phyloP scores from a whole-genome alignment of 2,797 vertebrate species.

The Semotilus atromaculatus region DNA sequence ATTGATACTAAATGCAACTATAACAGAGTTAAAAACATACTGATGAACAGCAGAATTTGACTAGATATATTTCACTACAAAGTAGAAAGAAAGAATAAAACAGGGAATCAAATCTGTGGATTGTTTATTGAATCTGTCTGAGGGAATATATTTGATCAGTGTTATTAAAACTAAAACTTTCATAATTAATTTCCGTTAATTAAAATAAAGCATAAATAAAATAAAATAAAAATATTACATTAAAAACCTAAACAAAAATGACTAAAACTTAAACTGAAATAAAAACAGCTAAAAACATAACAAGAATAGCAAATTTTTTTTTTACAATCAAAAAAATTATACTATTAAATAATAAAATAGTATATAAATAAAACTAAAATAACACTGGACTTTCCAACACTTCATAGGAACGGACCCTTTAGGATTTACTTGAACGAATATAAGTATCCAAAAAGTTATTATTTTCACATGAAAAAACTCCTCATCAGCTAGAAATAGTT shows the following conservation, averaged over 20 bases:
- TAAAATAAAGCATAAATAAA: neutral
- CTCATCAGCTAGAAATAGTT: neutral
- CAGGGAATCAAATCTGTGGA: neutral
- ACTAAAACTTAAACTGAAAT: neutral
- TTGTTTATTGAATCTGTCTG: neutral
- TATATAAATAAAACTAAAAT: neutral
- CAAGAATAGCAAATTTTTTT: neutral
- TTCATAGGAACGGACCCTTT: neutral
- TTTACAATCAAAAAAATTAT: neutral
- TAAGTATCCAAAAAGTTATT: neutral
- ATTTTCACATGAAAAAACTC: neutral
- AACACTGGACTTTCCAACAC: neutral
- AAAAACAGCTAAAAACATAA: neutral
- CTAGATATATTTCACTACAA: neutral
- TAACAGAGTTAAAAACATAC: neutral
- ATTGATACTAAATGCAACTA: neutral
- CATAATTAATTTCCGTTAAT: neutral
- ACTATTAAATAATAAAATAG: neutral
- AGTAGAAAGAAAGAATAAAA: neutral
- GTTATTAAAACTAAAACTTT: neutral
- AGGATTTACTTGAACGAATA: neutral
- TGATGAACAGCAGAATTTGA: neutral
- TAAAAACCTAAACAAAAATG: neutral
- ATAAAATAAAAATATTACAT: neutral
- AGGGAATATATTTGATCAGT: neutral